Conservation (phyloP, 2,797 vertebrate genomes). For the Knipowitschia caucasica region DNA sequence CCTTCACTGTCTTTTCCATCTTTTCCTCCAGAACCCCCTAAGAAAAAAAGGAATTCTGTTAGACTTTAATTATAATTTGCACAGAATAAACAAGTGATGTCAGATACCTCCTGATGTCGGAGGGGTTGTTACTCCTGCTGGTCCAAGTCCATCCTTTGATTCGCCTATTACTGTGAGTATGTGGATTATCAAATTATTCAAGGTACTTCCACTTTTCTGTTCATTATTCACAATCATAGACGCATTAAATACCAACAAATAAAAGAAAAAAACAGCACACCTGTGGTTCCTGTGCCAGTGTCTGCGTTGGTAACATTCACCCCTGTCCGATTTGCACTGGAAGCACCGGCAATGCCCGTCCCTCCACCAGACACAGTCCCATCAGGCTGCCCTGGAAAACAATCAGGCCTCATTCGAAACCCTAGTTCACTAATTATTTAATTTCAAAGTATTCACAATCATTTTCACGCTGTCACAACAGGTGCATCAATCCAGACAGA, state of each 20-base stretch:
- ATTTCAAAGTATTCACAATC: too few relatives aligned
- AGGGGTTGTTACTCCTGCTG: constrained; percentile 34
- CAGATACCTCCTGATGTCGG: constrained; percentile 52
- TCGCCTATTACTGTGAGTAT: constrained; percentile 19
- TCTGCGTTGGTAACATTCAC: constrained; percentile 44
- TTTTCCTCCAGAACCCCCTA: constrained; percentile 9
- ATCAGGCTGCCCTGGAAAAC: constrained; percentile 46
- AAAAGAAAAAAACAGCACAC: constrained; percentile 32
- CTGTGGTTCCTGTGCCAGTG: constrained; percentile 23
- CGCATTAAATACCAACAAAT: not conserved
- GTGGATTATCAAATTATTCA: not conserved
- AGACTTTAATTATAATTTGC: not conserved
- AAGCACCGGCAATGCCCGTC: constrained; percentile 17
- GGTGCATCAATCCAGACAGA: too few relatives aligned
- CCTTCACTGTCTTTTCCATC: constrained; percentile 35
- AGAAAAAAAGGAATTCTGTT: not conserved
- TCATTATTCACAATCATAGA: not conserved
- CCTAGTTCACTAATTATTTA: not conserved
- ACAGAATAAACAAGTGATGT: not conserved
- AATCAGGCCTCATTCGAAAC: constrained; percentile 9
- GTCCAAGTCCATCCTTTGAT: constrained; percentile 37
- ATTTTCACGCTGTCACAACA: too few relatives aligned
- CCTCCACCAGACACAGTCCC: constrained; percentile 49
- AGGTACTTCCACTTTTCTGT: not conserved
- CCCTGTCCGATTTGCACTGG: constrained; percentile 21